Base-by-base conservation (phyloP, 2,888 invertebrate species). In the Psococerastis gibbosa region DNA sequence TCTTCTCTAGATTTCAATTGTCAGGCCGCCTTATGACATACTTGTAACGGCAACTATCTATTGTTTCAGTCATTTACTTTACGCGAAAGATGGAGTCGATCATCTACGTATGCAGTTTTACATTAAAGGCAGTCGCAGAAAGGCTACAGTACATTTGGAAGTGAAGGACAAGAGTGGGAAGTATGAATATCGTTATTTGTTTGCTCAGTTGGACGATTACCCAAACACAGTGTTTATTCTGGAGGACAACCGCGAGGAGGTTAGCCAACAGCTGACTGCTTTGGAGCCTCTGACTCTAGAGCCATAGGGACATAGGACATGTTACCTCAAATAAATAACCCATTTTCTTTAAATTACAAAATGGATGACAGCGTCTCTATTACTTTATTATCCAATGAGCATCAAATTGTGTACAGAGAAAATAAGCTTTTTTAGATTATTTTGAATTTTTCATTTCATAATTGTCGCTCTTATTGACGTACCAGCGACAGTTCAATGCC, bases 71-170 rank as follows among this genome's bases (percentile, higher is more conserved):
- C 84, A 89, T 63, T 64, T 71, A 35, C 65, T 71, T 33, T 91
- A 78, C 60, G 67, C 75, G 49, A 74, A 77, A 49, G 73, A 84
- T 57, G 87, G 83, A 15, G 69, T 71, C 11, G 72, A 77, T 49
- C 78, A 81, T 53, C 73, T 92, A 69, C 70, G 87, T 53, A 88
- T 94, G 83, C 75, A 78, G 56, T 94, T 92, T 62, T 83, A 91
- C 56, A 70, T 92, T 46, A 78, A 89, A 63, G 92, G 92, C 31
- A 66, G 75, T 34, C 70, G 80, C 48, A 77, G 77, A 54, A 78
- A 78, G 55, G 92, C 75, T 31, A 80, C 85, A 43, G 92, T 82
- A 6, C 77, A 87, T 57, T 65, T 91, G 49, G 92, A 92, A 64
- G 78, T 88, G 65, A 71, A 74, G 58, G 74, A 83, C 88, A 73